These are phyloP conservation scores for Eueides isabella DNA, from an alignment of 1,140 invertebrate genomes.

Conservation along the genomic window DNA sequence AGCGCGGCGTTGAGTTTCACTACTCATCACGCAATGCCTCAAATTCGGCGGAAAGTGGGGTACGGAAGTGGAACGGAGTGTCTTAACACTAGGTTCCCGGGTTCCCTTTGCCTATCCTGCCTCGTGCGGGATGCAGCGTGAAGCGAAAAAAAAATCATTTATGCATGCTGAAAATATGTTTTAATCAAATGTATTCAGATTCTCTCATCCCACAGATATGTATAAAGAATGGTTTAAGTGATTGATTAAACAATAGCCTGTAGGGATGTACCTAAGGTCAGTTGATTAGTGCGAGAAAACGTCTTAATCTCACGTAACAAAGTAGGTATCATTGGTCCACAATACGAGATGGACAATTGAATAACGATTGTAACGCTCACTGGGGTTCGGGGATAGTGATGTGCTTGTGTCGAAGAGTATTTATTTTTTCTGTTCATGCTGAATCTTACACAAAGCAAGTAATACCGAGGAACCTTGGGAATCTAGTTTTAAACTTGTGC, in stretches of 20 bases:
- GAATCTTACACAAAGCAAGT: too few relatives aligned
- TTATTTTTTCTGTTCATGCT: too few relatives aligned
- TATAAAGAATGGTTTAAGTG: background rate
- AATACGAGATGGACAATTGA: slow-evolving; percentile 70
- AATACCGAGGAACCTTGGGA: too few relatives aligned
- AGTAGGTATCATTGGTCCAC: slow-evolving; percentile 60
- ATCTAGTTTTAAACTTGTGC: too few relatives aligned
- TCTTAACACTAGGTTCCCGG: too few relatives aligned
- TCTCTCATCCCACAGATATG: background rate
- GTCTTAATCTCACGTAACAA: slow-evolving; percentile 35
- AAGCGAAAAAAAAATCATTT: too few relatives aligned
- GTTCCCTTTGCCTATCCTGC: too few relatives aligned
- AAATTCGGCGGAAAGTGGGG: too few relatives aligned
- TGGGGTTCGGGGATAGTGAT: slow-evolving; percentile 56
- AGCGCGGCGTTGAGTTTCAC: too few relatives aligned
- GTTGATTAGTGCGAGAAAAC: slow-evolving; percentile 43
- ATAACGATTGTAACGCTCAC: slow-evolving; percentile 73
- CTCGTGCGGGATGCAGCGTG: too few relatives aligned
- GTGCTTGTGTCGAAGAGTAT: background rate
- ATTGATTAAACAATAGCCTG: slow-evolving; percentile 12
- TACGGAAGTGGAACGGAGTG: too few relatives aligned
- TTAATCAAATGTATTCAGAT: background rate
- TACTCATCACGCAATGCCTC: too few relatives aligned
- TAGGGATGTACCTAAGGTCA: slow-evolving; percentile 36
- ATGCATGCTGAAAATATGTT: background rate